These are phyloP conservation scores for Actinopyga echinites DNA, from an alignment of 53 echinoderm and acorn worm genomes.

Conservation along the genomic window DNA sequence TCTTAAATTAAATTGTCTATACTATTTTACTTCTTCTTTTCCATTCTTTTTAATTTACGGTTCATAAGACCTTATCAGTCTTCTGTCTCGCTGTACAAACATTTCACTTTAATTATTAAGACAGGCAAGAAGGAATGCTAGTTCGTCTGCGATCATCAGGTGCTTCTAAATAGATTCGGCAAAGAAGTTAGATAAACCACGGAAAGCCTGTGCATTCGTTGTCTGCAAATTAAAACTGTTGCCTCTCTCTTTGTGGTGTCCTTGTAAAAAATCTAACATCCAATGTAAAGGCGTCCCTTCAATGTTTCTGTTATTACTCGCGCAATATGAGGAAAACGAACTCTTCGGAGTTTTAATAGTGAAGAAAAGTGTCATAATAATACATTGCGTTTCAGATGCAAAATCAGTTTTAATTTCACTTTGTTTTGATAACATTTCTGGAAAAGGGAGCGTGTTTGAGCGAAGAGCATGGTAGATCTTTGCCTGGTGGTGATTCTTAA, in stretches of 20 bases:
- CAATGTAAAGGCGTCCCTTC: too few species aligned
- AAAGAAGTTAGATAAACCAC: too few species aligned
- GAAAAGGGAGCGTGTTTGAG: slow-evolving; percentile 11
- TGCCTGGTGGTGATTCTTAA: not conserved
- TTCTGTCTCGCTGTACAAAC: slow-evolving; percentile 30
- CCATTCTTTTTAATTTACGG: slow-evolving; percentile 5
- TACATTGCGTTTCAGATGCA: too few species aligned
- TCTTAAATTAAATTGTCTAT: not conserved
- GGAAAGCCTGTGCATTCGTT: too few species aligned
- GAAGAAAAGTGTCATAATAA: too few species aligned
- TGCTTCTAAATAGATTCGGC: not conserved
- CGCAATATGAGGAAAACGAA: too few species aligned
- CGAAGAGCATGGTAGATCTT: not conserved
- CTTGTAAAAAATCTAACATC: too few species aligned
- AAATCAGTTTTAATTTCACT: slow-evolving; percentile 7
- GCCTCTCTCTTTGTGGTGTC: too few species aligned
- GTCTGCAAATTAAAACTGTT: too few species aligned
- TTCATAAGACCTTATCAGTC: slow-evolving; percentile 14
- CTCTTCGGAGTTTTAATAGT: too few species aligned
- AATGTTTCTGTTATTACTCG: too few species aligned
- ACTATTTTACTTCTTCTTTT: not conserved
- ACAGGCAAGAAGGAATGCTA: too few species aligned
- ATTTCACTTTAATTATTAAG: slow-evolving; percentile 18
- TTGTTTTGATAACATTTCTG: slow-evolving; percentile 38
- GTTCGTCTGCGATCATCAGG: not conserved